Base-by-base conservation (phyloP, 1,140 invertebrate genomes). In the Drosophila busckii region DNA sequence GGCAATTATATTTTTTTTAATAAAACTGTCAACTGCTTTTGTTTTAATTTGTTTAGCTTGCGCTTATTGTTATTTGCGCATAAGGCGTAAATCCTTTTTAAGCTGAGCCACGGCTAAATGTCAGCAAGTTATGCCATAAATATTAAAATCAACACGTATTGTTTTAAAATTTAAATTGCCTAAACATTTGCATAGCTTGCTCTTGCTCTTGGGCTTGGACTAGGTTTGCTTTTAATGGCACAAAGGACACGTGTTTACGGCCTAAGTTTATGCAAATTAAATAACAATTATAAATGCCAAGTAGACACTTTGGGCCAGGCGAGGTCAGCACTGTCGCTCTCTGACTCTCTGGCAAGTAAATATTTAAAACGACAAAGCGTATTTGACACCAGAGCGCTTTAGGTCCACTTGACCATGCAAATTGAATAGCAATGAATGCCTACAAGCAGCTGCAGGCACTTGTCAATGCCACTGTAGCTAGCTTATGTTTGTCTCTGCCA, bases 201-300 rank as follows among this genome's bases (percentile, higher is more conserved):
- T 37, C 29, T 10, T 22, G 26, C 40, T 54, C 41, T 10, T 26
- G 28, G 31, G 40, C 38, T 48, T 53, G 38, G 56, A 78, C 68
- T 66, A 52, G 59, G 56, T 56, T 53, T 60, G 16, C 15, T 37
- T 28, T 25, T 20, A 23, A 17, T 49, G 10, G 17, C 16, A 15
- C 8, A 7, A 25, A 29, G 4, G 3, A 25, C 22, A 34, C 12
- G 29, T 10, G 37, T 19, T 9, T 26, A 32, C 32, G 32, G 12
- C 64, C 58, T 63, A 58, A 69, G 73, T 60, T 35, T 80, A 80
- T 80, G 75, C 68, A 80, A 80, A 80, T 82, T 68, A 82, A 73
- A 82, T 82, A 55, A 69, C 59, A 80, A 80, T 80, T 80, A 80
- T 48, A 73, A 80, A 69, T 82, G 68, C 75, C 49, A 44, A 73